Evolutionary conservation across 2,113 vertebrate species (phyloP).

Genomic region (Hemibates koningsi): DNA sequence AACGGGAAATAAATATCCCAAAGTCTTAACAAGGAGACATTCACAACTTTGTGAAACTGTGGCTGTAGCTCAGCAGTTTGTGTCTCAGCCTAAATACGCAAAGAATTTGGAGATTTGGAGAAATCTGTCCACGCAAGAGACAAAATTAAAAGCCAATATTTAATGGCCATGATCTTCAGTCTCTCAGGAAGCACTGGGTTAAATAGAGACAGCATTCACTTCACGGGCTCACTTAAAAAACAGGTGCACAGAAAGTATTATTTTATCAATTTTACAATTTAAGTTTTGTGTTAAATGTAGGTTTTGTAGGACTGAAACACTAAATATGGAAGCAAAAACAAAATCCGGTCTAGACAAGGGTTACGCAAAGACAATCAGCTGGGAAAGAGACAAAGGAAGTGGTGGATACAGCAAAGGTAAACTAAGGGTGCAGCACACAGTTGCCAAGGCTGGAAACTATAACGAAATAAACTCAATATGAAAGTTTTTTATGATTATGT

Average conservation of each 20-base stretch:
- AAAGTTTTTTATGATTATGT: neutral
- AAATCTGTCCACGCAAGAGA: neutral
- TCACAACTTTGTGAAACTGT: neutral
- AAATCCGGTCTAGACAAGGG: neutral
- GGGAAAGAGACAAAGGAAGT: neutral
- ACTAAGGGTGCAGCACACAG: neutral
- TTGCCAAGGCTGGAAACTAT: neutral
- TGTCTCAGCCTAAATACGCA: neutral
- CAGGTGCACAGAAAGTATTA: neutral
- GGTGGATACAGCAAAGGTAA: neutral
- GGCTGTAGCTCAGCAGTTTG: accelerated
- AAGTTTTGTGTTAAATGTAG: neutral
- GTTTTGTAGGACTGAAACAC: accelerated
- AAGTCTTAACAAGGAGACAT: neutral
- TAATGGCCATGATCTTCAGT: neutral
- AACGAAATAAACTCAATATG: neutral
- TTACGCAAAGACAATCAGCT: neutral
- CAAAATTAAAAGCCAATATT: neutral
- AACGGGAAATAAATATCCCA: neutral
- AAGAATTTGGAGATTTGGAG: neutral
- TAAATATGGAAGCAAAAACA: neutral
- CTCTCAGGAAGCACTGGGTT: neutral
- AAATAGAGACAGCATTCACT: neutral
- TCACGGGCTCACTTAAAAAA: neutral
- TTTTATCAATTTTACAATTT: accelerated